Evolutionary conservation across 2,888 invertebrate genomes (phyloP).

Genomic region (Acronicta leporina): DNA sequence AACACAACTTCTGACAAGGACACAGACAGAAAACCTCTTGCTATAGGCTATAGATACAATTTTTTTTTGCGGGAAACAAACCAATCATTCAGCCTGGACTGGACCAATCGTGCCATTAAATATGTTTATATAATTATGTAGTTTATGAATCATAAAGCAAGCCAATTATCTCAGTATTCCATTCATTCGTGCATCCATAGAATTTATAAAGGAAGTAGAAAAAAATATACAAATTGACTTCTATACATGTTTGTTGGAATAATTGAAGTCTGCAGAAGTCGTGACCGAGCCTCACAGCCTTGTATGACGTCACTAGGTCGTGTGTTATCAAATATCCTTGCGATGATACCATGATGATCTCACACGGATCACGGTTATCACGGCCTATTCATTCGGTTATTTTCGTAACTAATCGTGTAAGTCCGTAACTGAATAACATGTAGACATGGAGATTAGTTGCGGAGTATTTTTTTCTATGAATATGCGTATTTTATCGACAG

Average conservation of each 20-base stretch:
- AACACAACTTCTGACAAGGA: too few species aligned
- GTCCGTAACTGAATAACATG: slow-evolving; percentile 7
- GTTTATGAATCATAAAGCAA: background rate
- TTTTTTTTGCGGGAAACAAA: too few species aligned
- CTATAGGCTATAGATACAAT: background rate
- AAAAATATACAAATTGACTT: slow-evolving; percentile 26
- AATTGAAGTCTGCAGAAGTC: slow-evolving; percentile 49
- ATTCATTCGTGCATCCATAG: slow-evolving; percentile 20
- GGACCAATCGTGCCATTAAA: too few species aligned
- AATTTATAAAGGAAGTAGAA: slow-evolving; percentile 37
- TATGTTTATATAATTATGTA: too few species aligned
- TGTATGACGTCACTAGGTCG: slow-evolving; percentile 51
- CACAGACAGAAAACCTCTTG: too few species aligned
- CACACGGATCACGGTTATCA: slow-evolving; percentile 41
- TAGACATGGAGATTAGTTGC: slow-evolving; percentile 13
- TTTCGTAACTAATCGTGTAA: slow-evolving; percentile 21
- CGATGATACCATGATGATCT: slow-evolving; percentile 59
- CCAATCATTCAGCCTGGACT: too few species aligned
- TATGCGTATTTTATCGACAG: slow-evolving; percentile 3
- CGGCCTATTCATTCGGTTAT: slow-evolving; percentile 21
- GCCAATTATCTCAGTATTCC: background rate
- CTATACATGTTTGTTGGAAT: slow-evolving; percentile 20
- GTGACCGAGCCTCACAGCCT: slow-evolving; percentile 46
- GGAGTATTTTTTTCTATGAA: slow-evolving; percentile 15
- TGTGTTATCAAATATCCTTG: slow-evolving; percentile 57